A percentile compares a stretch with the other conserved stretches of the same genome.
Evolutionary conservation across 2,888 invertebrate genomes (phyloP).

Genomic region (Limenitis camilla): DNA sequence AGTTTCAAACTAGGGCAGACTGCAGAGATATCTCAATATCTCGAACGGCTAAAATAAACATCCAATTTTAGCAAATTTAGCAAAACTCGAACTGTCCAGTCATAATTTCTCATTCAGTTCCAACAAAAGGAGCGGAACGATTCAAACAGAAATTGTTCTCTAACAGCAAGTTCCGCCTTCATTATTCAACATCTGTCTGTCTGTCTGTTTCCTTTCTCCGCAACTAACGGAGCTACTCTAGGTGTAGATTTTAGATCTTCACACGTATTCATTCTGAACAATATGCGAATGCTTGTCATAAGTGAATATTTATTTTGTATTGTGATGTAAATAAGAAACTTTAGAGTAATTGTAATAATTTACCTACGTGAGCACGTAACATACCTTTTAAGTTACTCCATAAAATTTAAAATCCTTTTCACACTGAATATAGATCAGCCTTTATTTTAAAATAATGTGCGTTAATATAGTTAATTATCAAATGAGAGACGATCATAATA

Average conservation of each 20-base stretch:
- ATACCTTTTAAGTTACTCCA: no score
- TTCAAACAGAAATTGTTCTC: slow-evolving; percentile 20
- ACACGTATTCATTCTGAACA: background rate
- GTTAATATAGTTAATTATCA: no score
- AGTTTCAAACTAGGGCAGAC: no score
- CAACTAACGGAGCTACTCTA: background rate
- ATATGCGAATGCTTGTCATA: background rate
- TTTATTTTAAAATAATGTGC: no score
- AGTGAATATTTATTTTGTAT: no score
- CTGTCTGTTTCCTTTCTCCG: slow-evolving; percentile 9
- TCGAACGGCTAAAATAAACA: background rate
- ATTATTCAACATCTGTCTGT: slow-evolving; percentile 26
- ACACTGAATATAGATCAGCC: no score
- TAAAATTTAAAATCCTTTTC: no score
- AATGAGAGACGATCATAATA: no score
- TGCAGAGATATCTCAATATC: background rate
- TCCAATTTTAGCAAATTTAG: slow-evolving; percentile 3
- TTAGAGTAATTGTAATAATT: no score
- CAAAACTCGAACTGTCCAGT: slow-evolving; percentile 5
- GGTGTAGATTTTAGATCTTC: slow-evolving; percentile 2
- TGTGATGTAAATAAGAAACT: no score
- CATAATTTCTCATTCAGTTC: slow-evolving; percentile 14
- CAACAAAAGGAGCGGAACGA: slow-evolving; percentile 15
- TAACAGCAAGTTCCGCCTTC: slow-evolving; percentile 19
- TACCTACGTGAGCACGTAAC: no score